These are phyloP conservation scores for Scaptomyza reducta DNA, from an alignment of 2,888 invertebrate species.

Conservation along the genomic window DNA sequence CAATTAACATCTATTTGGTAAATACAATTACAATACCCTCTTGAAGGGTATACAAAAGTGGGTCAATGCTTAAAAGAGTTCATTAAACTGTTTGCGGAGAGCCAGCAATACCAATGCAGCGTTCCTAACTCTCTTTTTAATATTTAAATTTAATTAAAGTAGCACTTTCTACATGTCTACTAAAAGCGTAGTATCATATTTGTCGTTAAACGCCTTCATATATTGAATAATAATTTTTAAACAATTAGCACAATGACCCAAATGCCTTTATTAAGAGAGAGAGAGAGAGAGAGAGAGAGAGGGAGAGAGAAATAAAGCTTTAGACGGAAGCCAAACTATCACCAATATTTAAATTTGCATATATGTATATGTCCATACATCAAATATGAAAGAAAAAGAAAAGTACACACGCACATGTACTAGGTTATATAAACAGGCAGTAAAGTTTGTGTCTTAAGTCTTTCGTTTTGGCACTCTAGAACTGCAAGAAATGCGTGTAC, in stretches of 20 bases:
- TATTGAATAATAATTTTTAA: slow-evolving; percentile 76
- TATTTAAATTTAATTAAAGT: slow-evolving; percentile 74
- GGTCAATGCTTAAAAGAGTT: slow-evolving; percentile 48
- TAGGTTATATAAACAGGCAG: slow-evolving; percentile 17
- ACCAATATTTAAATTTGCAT: slow-evolving; percentile 8
- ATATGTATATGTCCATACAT: neutral
- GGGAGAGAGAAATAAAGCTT: neutral
- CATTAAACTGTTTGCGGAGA: slow-evolving; percentile 50
- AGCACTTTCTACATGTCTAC: slow-evolving; percentile 68
- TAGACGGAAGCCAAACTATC: slow-evolving; percentile 13
- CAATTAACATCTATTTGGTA: slow-evolving; percentile 7
- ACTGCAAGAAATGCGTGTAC: slow-evolving; percentile 23
- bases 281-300: slow-evolving; percentile 20
- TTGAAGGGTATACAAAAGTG: slow-evolving; percentile 17
- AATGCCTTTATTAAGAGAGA: slow-evolving; percentile 53
- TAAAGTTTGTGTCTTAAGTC: slow-evolving; percentile 64
- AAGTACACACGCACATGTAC: slow-evolving; percentile 1
- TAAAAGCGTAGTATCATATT: slow-evolving; percentile 11
- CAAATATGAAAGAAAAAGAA: slow-evolving; percentile 6
- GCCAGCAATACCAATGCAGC: slow-evolving; percentile 16
- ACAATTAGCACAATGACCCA: slow-evolving; percentile 73
- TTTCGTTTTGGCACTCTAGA: slow-evolving; percentile 47
- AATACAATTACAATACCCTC: neutral
- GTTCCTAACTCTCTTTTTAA: slow-evolving; percentile 44
- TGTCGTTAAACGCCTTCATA: slow-evolving; percentile 33